Evolutionary conservation across 2,888 invertebrate genomes (phyloP).

Genomic region (Scrobipalpa atriplicella): DNA sequence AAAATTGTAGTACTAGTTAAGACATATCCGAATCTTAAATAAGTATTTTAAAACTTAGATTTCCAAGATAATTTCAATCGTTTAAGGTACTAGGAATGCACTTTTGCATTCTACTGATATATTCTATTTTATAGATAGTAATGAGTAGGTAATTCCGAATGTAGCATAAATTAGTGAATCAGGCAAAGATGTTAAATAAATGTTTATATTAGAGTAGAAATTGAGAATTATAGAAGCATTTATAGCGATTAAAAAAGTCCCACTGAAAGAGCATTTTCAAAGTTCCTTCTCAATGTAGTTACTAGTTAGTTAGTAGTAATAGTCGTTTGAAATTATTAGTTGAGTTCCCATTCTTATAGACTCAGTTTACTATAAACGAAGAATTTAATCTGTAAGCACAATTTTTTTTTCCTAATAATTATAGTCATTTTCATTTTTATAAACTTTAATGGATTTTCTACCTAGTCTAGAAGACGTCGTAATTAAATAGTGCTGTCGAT

Average conservation of each 20-base stretch:
- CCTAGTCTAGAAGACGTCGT: no score
- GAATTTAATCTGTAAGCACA: no score
- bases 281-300: conserved; percentile 10
- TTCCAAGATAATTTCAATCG: no score
- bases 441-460: no score
- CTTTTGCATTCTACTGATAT: neutral
- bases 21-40: no score
- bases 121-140: neutral
- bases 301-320: neutral
- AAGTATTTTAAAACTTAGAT: no score
- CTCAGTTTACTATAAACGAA: neutral
- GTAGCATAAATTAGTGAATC: neutral
- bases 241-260: conserved; percentile 12
- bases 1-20: no score
- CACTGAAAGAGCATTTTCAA: conserved; percentile 21
- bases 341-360: neutral
- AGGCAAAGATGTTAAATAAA: conserved; percentile 9
- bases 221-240: conserved; percentile 26
- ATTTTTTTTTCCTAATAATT: no score
- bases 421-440: no score
- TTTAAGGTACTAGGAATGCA: no score
- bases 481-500: no score
- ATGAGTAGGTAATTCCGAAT: neutral
- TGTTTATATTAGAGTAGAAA: conserved; percentile 8
- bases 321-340: conserved; percentile 5